phyloP scores from a whole-genome alignment of 2,113 vertebrate species.

The Pholis gunnellus region DNA sequence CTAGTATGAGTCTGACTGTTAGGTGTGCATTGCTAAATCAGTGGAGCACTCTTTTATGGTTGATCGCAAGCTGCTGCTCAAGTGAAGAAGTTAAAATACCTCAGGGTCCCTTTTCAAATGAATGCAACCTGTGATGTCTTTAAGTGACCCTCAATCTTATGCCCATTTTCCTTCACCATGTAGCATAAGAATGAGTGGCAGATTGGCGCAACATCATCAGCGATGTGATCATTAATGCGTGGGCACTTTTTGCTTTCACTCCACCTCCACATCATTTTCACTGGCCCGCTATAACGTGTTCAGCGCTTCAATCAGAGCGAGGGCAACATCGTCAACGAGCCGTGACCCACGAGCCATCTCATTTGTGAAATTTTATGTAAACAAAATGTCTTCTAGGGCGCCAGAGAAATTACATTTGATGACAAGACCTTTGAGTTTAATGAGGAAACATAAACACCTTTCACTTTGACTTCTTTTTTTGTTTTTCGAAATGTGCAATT shows the following conservation, averaged over 20 bases:
- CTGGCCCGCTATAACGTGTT: neutral
- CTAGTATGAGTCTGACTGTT: no score
- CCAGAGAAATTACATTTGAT: neutral
- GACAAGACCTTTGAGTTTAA: neutral
- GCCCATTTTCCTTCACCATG: neutral
- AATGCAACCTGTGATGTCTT: neutral
- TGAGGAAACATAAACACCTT: neutral
- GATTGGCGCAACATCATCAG: neutral
- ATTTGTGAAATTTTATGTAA: neutral
- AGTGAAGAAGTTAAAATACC: neutral
- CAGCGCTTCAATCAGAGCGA: neutral
- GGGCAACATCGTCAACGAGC: neutral
- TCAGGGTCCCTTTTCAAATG: no score
- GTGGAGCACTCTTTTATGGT: no score
- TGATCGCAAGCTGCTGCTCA: no score
- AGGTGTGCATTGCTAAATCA: no score
- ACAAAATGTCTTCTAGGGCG: neutral
- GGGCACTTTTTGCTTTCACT: neutral
- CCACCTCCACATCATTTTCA: neutral
- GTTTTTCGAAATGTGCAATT: neutral
- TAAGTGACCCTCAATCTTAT: no score
- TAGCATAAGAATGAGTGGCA: neutral
- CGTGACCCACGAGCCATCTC: neutral
- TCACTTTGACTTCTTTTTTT: no score
- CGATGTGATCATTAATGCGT: neutral